A percentile compares a stretch with the other conserved stretches of the same genome.
These are phyloP conservation scores for Solenodon paradoxus DNA, from an alignment of 2,113 vertebrate species.

Conservation along the genomic window DNA sequence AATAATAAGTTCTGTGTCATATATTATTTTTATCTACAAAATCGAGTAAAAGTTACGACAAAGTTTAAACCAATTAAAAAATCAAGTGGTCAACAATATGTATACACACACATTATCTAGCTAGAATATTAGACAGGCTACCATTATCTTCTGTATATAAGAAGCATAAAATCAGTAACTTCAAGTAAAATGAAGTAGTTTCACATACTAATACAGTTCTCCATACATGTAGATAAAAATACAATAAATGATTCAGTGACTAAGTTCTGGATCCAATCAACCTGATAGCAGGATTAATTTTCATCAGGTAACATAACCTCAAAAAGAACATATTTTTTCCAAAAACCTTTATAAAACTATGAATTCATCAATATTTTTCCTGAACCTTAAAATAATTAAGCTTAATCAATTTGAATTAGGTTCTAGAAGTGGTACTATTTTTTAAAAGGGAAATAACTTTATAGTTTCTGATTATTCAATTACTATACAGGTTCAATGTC, in stretches of 20 bases:
- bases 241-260: neutral
- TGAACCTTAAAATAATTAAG: conserved; percentile 30
- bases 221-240: neutral
- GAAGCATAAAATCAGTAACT: neutral
- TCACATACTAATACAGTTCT: neutral
- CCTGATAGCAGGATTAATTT: neutral
- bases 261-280: neutral
- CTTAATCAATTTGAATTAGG: neutral
- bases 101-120: no score
- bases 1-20: neutral
- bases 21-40: neutral
- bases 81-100: neutral
- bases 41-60: neutral
- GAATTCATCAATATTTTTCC: neutral
- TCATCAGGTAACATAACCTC: neutral
- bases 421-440: neutral
- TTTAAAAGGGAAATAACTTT: neutral
- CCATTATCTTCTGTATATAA: neutral
- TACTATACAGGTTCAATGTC: neutral
- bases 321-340: neutral
- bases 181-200: neutral
- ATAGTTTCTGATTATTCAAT: conserved; percentile 20
- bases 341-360: neutral
- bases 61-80: conserved; percentile 31
- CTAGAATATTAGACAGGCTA: neutral